Base-by-base conservation (phyloP, 2,888 invertebrate genomes). In the Deladenus siricidicola region DNA sequence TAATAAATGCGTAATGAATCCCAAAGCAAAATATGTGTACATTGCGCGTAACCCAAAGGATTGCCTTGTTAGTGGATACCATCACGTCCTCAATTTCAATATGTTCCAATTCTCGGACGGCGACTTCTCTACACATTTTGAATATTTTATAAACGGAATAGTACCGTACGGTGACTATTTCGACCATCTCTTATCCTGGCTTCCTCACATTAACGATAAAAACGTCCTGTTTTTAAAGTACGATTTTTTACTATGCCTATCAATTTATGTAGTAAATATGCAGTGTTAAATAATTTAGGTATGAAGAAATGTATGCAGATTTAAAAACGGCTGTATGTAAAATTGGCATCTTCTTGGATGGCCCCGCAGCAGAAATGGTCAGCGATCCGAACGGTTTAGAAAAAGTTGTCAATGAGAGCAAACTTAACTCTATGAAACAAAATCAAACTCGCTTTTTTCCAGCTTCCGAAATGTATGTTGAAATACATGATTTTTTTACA, bases 31-130 rank as follows among this genome's bases (percentile, higher is more conserved):
- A 62, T 79, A 79, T 70, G 74, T 78, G 56, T 78, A 68, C 59
- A 72, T 70, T 26, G 75, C 71, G 23, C 62, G 78, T 19, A 78
- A 78, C 43, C 78, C 78, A 4, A 78, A 79, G 56, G 78, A 78
- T 56, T 75, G 74, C 49, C 61, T 75, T 26, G 42, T 61, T 23
- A 68, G 66, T 66, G 72, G 62, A 57, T 70, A 54, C 53, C 63
- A 55, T 57, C 70, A 76, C 64, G 75, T 74, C 56, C 68, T 70
- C 26, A 75, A 74, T 62, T 76, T 76, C 71, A 76, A 76, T 59
- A 71, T 74, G 58, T 74, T 73, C 66, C 71, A 78, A 58, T 76
- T 68, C 66, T 65, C 61, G 10, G 59, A 69, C 39, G 76, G 76
- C 14, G 68, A 74, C 6, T 69, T 73, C 57, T 63, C 76, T 54